phyloP scores from a whole-genome alignment of 2,888 invertebrate species.

The Drepana falcataria region DNA sequence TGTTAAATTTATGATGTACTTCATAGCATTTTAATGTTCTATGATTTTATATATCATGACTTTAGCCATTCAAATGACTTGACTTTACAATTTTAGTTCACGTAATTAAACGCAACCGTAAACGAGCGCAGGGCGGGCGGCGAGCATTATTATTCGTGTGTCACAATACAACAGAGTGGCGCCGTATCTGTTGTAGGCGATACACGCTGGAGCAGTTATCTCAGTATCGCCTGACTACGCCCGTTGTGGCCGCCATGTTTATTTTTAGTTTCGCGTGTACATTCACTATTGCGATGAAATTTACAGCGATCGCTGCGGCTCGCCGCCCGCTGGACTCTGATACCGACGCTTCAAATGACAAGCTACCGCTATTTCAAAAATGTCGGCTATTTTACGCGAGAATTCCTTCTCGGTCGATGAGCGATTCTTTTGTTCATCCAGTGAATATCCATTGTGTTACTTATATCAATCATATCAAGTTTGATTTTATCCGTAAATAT shows the following conservation, averaged over 20 bases:
- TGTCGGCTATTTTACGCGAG: conserved; percentile 64
- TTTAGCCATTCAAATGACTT: conserved; percentile 35
- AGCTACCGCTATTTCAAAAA: conserved; percentile 68
- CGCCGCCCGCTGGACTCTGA: conserved; percentile 51
- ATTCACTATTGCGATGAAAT: conserved; percentile 70
- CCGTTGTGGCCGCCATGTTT: conserved; percentile 63
- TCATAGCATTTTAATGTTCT: too few relatives aligned
- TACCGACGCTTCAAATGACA: conserved; percentile 65
- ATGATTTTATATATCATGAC: conserved; percentile 13
- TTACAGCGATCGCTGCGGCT: conserved; percentile 56
- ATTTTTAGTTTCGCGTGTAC: conserved; percentile 70
- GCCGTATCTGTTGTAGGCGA: conserved; percentile 42
- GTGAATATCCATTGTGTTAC: conserved; percentile 46
- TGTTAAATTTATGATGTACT: too few relatives aligned
- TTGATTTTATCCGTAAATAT: conserved; percentile 12
- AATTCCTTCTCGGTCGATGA: conserved; percentile 56
- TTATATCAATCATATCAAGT: conserved; percentile 37
- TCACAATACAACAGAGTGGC: conserved; percentile 41
- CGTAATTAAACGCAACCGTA: conserved; percentile 48
- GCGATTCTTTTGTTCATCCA: conserved; percentile 57
- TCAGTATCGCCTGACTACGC: conserved; percentile 64
- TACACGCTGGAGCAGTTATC: conserved; percentile 60
- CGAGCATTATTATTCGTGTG: conserved; percentile 38
- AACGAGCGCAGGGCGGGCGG: conserved; percentile 16
- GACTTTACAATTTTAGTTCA: conserved; percentile 40